These are phyloP conservation scores for Hydrozoanthus tunicans DNA, from an alignment of 64 coral and sea anemone species.

Conservation along the genomic window DNA sequence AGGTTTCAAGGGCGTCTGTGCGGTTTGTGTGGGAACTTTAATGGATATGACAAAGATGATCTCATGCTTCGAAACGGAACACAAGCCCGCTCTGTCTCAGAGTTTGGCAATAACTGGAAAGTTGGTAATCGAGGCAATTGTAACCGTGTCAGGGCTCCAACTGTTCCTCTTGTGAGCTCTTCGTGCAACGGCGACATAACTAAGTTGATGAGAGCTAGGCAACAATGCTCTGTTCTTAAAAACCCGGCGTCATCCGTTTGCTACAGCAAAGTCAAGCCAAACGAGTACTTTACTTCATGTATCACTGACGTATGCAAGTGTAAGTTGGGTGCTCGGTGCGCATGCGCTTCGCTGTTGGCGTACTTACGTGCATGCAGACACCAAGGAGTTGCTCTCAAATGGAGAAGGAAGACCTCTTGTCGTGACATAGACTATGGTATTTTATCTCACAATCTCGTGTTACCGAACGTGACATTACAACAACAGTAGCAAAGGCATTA, in stretches of 20 bases:
- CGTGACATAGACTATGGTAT: constrained; percentile 30
- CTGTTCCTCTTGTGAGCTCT: background rate
- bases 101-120: constrained; percentile 80
- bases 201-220: constrained; percentile 50
- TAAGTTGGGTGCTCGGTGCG: constrained; percentile 46
- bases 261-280: constrained; percentile 67
- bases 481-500: background rate
- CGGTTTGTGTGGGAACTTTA: constrained; percentile 93
- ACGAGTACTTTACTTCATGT: constrained; percentile 60
- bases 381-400: constrained; percentile 61
- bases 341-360: constrained; percentile 68
- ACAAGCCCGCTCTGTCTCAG: constrained; percentile 3
- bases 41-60: constrained; percentile 69
- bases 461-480: background rate
- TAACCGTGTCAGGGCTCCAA: constrained; percentile 15
- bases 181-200: background rate
- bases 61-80: constrained; percentile 68
- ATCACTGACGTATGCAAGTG: constrained; percentile 81
- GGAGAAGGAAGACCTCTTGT: constrained; percentile 68
- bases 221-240: constrained; percentile 71
- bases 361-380: constrained; percentile 75
- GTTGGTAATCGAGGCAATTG: constrained; percentile 45
- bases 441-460: background rate
- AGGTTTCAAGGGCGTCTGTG: constrained; percentile 58
- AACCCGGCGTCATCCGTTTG: constrained; percentile 69